A percentile compares a stretch with the other conserved stretches of the same genome.
Conservation (phyloP, 2,797 vertebrate species). For the Spizella passerina region DNA sequence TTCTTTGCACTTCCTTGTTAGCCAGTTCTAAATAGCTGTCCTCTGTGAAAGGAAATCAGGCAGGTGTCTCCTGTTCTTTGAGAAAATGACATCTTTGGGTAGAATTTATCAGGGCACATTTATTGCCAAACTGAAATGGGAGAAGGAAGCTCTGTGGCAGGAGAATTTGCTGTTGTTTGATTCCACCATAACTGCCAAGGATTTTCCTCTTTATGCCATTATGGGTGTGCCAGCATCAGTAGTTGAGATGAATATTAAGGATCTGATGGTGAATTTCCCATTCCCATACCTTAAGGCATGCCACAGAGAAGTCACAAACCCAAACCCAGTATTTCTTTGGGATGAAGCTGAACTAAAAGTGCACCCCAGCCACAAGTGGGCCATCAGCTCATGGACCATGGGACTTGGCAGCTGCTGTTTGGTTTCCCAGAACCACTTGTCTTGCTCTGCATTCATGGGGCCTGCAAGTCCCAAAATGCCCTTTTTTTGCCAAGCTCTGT, state of each 20-base stretch:
- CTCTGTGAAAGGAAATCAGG: background rate
- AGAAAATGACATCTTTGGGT: background rate
- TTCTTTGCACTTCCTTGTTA: background rate
- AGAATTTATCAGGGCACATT: background rate
- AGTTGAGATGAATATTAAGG: background rate
- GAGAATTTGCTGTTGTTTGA: background rate
- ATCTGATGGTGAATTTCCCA: background rate
- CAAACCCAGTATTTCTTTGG: background rate
- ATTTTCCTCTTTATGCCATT: background rate
- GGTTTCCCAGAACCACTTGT: rapidly evolving
- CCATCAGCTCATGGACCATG: background rate
- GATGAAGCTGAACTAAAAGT: background rate
- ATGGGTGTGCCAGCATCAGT: rapidly evolving
- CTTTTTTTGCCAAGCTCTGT: background rate
- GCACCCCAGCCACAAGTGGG: too few species aligned
- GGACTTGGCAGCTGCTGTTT: background rate
- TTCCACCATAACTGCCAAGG: background rate
- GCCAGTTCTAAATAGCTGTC: background rate
- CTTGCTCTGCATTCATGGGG: background rate
- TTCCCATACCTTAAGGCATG: background rate
- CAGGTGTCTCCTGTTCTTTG: background rate
- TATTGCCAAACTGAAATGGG: background rate
- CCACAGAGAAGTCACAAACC: background rate
- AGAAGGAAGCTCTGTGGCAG: background rate
- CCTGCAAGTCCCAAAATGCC: background rate